phyloP scores from a whole-genome alignment of 2,888 invertebrate genomes.

The Megaustenia siamemsis region DNA sequence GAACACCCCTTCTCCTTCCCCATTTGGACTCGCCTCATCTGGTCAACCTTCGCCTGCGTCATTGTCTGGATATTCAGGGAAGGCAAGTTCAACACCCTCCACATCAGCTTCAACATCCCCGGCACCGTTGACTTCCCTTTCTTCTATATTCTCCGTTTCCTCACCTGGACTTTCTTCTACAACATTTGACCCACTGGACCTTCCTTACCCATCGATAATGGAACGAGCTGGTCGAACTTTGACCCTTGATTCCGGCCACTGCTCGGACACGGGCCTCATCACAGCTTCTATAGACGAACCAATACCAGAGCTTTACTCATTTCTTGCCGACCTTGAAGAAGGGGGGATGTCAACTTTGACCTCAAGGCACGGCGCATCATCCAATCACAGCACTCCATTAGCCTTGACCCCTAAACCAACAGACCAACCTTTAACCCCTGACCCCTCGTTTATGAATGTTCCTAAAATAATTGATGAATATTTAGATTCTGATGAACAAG shows the following conservation, averaged over 20 bases:
- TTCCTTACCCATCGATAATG: background rate
- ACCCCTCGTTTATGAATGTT: conserved; percentile 37
- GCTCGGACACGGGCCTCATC: conserved; percentile 39
- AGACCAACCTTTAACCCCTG: conserved; percentile 39
- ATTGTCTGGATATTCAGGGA: background rate
- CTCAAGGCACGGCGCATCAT: conserved; percentile 44
- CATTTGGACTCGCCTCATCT: conserved; percentile 7
- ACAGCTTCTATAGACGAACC: conserved; percentile 57
- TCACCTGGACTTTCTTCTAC: conserved; percentile 11
- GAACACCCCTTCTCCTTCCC: conserved; percentile 42
- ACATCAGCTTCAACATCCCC: conserved; percentile 40
- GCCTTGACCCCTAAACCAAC: conserved; percentile 30
- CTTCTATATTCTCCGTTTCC: conserved; percentile 29
- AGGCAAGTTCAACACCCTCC: conserved; percentile 1
- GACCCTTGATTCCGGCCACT: background rate
- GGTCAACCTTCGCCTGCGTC: conserved; percentile 34
- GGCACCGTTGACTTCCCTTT: conserved; percentile 28
- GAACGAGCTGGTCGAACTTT: background rate
- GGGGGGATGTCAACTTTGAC: conserved; percentile 27
- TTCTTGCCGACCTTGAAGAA: conserved; percentile 54
- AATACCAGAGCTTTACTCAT: conserved; percentile 55
- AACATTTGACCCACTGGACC: background rate
- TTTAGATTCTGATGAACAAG: background rate
- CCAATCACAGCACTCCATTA: conserved; percentile 38
- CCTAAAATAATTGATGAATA: conserved; percentile 48